Base-by-base conservation (phyloP, 2,113 vertebrate species). In the Dromaius novaehollandiae region DNA sequence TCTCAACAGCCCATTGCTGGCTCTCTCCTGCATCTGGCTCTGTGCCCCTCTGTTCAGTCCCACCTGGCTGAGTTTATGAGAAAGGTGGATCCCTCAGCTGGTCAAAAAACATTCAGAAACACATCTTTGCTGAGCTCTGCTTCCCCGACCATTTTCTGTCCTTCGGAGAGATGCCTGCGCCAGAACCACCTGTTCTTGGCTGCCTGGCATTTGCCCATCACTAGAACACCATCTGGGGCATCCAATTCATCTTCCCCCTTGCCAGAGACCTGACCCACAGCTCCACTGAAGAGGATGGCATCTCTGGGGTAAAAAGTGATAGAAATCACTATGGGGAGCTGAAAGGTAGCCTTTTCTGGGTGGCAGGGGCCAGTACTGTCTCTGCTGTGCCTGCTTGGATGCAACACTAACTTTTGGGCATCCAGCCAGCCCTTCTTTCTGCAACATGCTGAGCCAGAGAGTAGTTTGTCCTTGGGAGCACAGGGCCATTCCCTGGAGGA, bases 201-300 rank as follows among this genome's bases (percentile, higher is more conserved):
- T 76, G 11, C 46, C 46, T 44, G 44, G 10, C 7, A 6, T 77
- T 73, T 86, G 22, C 46, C 51, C 9, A 9, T 86, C 26, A 16
- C 9, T 50, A 21, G 30, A 44, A 17, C 30, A 13, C 40, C 9
- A 18, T 68, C 32, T 0, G 0, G 61, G 40, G 32, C 60, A 38
- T 69, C 36, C 1, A 6, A n/a, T 64, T 64, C 11, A 7, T 55
- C 58, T 16, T 68, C n/a, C 56, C 22, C 26, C 36, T 84, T 64
- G 40, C 18, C 8, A 4, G 40, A 81, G 13, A 38, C 50, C 36
- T 34, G 14, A 58, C 25, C 50, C 50, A 3, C n/a, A 38, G 8
- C 79, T 83, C 26, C 1, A 1, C 19, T 2, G 12, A 64, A 18
- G 9, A 21, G 8, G 21, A 17, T 82, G 53, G 18, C 40, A 28